Evolutionary conservation across 1,140 invertebrate genomes (phyloP).

Genomic region (Oreohelix idahoensis): DNA sequence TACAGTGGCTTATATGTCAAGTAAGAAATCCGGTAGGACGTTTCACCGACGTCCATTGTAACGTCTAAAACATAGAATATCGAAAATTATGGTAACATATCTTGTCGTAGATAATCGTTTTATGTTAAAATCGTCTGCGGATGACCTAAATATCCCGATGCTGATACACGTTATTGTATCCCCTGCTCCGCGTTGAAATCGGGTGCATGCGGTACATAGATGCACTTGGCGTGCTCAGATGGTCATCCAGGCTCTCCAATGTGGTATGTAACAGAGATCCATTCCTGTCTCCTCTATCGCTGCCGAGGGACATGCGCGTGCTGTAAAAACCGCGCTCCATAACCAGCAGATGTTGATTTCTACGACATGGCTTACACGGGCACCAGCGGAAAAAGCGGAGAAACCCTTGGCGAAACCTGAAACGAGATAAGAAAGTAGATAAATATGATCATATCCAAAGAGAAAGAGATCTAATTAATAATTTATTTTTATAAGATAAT

Average conservation of each 20-base stretch:
- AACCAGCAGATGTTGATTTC: conserved; percentile 47
- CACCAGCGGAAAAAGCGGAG: conserved; percentile 63
- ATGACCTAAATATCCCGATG: neutral
- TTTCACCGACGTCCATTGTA: no score
- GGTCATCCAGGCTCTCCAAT: conserved; percentile 58
- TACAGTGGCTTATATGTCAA: no score
- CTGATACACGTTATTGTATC: neutral
- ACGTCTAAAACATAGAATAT: no score
- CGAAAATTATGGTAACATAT: no score
- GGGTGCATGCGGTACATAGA: conserved; percentile 51
- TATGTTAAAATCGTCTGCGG: no score
- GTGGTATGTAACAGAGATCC: conserved; percentile 61
- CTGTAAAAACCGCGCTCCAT: conserved; percentile 59
- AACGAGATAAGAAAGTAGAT: neutral
- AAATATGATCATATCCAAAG: neutral
- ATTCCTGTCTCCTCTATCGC: conserved; percentile 57
- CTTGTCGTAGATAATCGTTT: no score
- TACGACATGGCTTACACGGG: conserved; percentile 57
- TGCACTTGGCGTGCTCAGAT: conserved; percentile 41
- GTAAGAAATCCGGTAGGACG: no score
- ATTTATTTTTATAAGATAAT: no score
- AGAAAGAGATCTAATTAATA: no score
- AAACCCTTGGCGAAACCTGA: conserved; percentile 66
- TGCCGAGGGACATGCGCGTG: conserved; percentile 47
- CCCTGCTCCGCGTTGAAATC: conserved; percentile 21